Evolutionary conservation across 2,797 vertebrate genomes (phyloP), one percentile per base, ranked within the genome.

Genomic region (Leptoclinus maculatus): DNA sequence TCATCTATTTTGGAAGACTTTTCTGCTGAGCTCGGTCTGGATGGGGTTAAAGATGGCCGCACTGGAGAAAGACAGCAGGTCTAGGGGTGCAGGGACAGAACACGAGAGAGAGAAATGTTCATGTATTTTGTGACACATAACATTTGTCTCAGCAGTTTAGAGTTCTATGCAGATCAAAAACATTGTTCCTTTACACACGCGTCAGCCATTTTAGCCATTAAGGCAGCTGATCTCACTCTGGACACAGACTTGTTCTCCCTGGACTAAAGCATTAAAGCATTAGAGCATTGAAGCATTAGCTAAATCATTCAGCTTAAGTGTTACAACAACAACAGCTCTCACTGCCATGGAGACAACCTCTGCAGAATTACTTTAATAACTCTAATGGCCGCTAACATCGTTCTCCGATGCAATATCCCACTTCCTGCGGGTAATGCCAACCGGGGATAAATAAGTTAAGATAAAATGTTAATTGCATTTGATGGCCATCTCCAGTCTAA

Each of bases 401-500:
- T 94, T 94, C 93, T 93, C 88, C 82, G 63, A 84, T 84, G 93
- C 94, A 95, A 95, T 96, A 95, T 95, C 91, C 88, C 86, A 88
- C 91, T 91, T 95, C 94, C 95, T 94, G 93, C 87, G 87, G 94
- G 93, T 93, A 91, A 94, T 94, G 93, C 92, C 92, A 91, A 92
- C 90, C 84, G 19, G 87, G 87, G 93, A 95, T 96, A 95, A 96
- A 96, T 95, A 94, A 88, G 88, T 93, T 94, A 93, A 91, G 90
- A 93, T 92, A 94, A 95, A 95, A 95, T 95, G 93, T 95, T 96
- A 95, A 96, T 95, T 94, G 93, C 92, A 92, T 96, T 95, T 94
- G 95, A 95, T 95, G 93, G 94, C 94, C 93, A 90, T 94, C 91
- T 94, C 88, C 91, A 90, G 93, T 90, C 92, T 95, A 95, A 96